Conservation (phyloP, 1,140 invertebrate species). For the Papilio polytes region DNA sequence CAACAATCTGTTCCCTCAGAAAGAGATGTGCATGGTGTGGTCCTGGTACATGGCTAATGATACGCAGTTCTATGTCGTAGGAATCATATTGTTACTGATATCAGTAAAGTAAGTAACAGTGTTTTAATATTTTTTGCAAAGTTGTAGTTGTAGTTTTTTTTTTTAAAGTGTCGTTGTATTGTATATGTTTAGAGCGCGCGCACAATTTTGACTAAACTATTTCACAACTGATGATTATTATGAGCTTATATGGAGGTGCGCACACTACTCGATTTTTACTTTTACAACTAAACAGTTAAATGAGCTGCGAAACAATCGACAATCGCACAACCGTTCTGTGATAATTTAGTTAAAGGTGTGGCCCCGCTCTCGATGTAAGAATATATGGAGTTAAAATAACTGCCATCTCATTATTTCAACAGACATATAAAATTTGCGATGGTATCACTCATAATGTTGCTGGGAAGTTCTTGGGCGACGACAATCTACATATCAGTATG, state of each 20-base stretch:
- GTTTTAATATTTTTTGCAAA: background rate
- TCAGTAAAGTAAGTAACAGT: conserved; percentile 87
- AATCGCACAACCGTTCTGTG: too few relatives aligned
- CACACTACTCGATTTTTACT: too few relatives aligned
- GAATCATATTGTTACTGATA: conserved; percentile 88
- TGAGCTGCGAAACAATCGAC: too few relatives aligned
- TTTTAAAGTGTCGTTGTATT: too few relatives aligned
- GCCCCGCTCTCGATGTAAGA: too few relatives aligned
- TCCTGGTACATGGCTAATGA: conserved; percentile 97
- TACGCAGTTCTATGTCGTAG: conserved; percentile 94
- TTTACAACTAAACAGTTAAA: too few relatives aligned
- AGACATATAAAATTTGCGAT: conserved; percentile 85
- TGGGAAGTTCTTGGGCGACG: conserved; percentile 89
- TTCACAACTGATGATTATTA: too few relatives aligned
- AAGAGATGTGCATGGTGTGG: conserved; percentile 94
- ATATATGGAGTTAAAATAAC: background rate
- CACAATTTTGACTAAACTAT: too few relatives aligned
- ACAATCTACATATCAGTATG: conserved; percentile 90
- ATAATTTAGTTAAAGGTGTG: too few relatives aligned
- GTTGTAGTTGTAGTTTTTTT: too few relatives aligned
- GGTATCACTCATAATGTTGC: conserved; percentile 83
- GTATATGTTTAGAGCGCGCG: too few relatives aligned
- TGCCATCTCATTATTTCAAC: conserved; percentile 42
- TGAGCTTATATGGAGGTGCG: too few relatives aligned
- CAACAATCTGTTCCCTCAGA: conserved; percentile 91